Percentiles rank a stretch among this genome's conserved stretches.
Conservation (phyloP, 2,113 vertebrate species). For the Nothoprocta perdicaria region DNA sequence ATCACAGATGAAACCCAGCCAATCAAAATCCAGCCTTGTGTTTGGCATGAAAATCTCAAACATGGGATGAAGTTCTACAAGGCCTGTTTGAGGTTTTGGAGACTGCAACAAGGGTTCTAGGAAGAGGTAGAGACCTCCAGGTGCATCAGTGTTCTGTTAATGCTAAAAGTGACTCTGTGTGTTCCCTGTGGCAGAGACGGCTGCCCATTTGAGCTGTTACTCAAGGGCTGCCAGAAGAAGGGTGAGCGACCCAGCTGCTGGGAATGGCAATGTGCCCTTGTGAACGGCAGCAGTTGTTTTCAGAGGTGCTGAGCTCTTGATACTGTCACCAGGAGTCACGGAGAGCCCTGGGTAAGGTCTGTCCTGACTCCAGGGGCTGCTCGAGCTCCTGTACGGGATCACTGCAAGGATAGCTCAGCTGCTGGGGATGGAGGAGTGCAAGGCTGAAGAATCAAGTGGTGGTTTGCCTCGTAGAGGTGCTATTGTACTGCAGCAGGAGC, state of each 20-base stretch:
- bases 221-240: not conserved
- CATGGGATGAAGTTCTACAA: not conserved
- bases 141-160: not conserved
- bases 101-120: not conserved
- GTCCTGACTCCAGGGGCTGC: not conserved
- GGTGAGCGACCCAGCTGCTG: not conserved
- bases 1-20: not conserved
- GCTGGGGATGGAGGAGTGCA: fast-evolving
- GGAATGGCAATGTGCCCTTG: too few species aligned
- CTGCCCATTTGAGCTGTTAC: not conserved
- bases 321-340: fast-evolving
- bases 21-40: not conserved
- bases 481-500: not conserved
- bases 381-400: not conserved
- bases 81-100: not conserved
- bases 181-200: not conserved
- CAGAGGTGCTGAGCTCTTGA: not conserved
- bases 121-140: not conserved
- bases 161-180: not conserved
- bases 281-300: fast-evolving
- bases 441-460: fast-evolving
- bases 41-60: not conserved
- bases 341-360: not conserved
- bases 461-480: not conserved
- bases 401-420: not conserved